phyloP scores from a whole-genome alignment of 2,113 vertebrate species.

The Brachyistius frenatus region DNA sequence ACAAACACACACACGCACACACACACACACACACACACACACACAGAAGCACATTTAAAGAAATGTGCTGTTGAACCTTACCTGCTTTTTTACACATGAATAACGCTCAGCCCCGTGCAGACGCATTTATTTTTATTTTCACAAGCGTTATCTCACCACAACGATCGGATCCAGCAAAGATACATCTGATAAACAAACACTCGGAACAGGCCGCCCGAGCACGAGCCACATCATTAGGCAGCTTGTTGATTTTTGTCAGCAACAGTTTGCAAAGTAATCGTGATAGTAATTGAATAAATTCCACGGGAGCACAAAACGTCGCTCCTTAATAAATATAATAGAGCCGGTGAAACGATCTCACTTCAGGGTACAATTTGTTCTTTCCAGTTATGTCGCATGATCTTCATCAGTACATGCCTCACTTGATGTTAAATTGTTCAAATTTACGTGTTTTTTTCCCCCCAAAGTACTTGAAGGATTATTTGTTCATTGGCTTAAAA shows the following conservation, averaged over 20 bases:
- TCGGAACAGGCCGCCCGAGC: slow-evolving; percentile 7
- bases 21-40: slow-evolving; percentile 18
- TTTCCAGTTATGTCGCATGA: no score
- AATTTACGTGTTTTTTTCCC: slow-evolving; percentile 2
- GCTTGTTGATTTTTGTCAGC: slow-evolving; percentile 39
- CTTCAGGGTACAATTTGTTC: no score
- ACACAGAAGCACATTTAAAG: neutral
- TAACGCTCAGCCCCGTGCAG: no score
- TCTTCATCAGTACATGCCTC: neutral
- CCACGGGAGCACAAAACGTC: slow-evolving; percentile 10
- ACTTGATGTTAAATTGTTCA: neutral
- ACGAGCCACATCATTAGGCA: slow-evolving; percentile 34
- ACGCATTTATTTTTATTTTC: neutral
- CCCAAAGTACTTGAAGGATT: no score
- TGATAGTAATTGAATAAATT: slow-evolving; percentile 15
- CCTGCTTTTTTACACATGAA: neutral
- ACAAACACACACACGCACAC: slow-evolving; percentile 16
- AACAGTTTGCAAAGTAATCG: slow-evolving; percentile 17
- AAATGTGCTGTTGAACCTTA: neutral
- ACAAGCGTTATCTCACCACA: neutral
- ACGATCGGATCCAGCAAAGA: neutral
- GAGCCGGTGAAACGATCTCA: neutral
- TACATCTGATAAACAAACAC: slow-evolving; percentile 12
- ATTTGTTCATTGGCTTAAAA: no score
- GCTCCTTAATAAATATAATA: neutral